These are phyloP conservation scores for Rhagonycha lutea DNA, from an alignment of 2,888 invertebrate genomes.

Conservation along the genomic window DNA sequence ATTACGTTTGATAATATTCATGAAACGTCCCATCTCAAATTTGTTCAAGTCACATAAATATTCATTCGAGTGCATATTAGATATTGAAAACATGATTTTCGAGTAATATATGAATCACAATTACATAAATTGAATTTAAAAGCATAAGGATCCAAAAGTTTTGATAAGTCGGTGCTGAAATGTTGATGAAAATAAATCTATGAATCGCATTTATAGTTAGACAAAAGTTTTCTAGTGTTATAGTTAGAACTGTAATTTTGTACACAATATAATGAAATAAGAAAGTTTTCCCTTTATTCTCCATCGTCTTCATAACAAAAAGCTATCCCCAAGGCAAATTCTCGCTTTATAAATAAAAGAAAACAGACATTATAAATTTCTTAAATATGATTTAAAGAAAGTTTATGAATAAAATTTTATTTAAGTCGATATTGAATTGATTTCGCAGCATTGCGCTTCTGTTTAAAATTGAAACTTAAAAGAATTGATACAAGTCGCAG, in stretches of 20 bases:
- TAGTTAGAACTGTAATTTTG: not conserved
- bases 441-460: not conserved
- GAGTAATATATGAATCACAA: not conserved
- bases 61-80: constrained; percentile 21
- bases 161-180: not conserved
- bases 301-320: not conserved
- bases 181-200: not conserved
- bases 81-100: constrained; percentile 7
- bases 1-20: constrained; percentile 22
- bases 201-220: not conserved
- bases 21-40: constrained; percentile 16
- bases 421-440: not conserved
- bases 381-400: not conserved
- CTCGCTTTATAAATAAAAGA: not conserved
- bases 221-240: not conserved
- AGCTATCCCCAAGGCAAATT: not conserved
- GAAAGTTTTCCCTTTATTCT: not conserved
- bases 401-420: not conserved
- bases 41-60: constrained; percentile 13
- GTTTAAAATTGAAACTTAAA: not conserved
- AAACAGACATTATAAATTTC: not conserved
- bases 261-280: not conserved
- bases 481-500: not conserved
- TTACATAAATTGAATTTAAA: not conserved
- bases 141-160: not conserved